Percentiles rank a stretch among this genome's conserved stretches.
These are phyloP conservation scores for Ips typographus DNA, from an alignment of 1,140 invertebrate species.

Conservation along the genomic window DNA sequence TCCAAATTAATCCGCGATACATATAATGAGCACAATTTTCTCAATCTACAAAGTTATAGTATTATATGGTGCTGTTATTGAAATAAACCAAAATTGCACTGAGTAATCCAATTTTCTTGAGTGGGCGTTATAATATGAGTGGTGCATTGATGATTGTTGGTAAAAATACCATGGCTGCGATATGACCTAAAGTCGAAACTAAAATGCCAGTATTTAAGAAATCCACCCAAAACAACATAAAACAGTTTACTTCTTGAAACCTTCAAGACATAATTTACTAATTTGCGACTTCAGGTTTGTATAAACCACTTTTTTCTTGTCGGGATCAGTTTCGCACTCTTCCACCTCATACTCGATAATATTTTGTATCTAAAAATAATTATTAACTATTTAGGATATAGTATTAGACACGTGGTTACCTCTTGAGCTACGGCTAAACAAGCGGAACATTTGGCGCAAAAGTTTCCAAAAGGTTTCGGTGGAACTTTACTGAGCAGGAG, in stretches of 20 bases:
- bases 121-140: constrained; percentile 32
- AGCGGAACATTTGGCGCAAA: constrained; percentile 41
- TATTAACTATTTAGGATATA: not conserved
- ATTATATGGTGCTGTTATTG: not conserved
- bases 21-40: constrained; percentile 39
- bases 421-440: constrained; percentile 41
- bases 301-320: constrained; percentile 20
- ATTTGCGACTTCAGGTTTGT: not conserved
- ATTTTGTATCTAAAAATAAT: constrained; percentile 32
- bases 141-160: constrained; percentile 37
- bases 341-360: constrained; percentile 25
- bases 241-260: constrained; percentile 39
- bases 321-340: constrained; percentile 24
- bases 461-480: constrained; percentile 39
- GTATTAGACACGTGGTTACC: constrained; percentile 13
- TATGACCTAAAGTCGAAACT: constrained; percentile 39
- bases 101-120: constrained; percentile 37
- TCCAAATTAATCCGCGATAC: constrained; percentile 35
- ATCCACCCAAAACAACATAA: not conserved
- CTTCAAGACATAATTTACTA: constrained; percentile 23
- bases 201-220: constrained; percentile 8
- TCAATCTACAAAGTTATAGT: constrained; percentile 27
- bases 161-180: constrained; percentile 29
- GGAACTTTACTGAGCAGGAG: constrained; percentile 34
- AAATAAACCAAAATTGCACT: not conserved